phyloP scores from a whole-genome alignment of 2,113 vertebrate genomes.

The Clarias magur region DNA sequence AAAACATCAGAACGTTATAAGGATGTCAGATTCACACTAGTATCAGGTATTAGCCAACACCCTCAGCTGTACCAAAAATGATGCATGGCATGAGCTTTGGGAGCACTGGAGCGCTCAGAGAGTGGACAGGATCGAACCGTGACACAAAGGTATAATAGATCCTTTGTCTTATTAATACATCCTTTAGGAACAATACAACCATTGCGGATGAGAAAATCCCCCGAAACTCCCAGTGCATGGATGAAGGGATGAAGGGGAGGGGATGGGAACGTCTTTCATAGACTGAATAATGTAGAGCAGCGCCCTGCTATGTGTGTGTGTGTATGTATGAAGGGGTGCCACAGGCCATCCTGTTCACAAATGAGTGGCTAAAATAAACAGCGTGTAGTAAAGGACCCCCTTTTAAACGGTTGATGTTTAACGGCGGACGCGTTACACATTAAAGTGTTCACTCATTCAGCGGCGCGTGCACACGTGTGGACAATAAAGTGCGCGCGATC shows the following conservation, averaged over 20 bases:
- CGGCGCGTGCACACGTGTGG: neutral
- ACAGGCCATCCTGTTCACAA: constrained; percentile 41
- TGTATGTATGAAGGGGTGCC: neutral
- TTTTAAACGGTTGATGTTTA: constrained; percentile 63
- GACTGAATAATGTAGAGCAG: constrained; percentile 49
- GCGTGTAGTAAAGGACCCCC: constrained; percentile 43
- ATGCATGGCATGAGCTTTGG: neutral
- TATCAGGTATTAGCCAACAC: neutral
- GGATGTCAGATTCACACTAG: neutral
- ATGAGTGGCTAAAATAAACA: constrained; percentile 48
- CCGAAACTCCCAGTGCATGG: constrained; percentile 60
- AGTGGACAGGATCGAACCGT: neutral
- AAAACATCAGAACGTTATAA: neutral
- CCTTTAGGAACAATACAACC: constrained; percentile 72
- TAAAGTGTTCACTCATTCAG: constrained; percentile 25
- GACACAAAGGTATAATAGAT: constrained; percentile 64
- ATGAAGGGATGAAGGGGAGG: neutral
- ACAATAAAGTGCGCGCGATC: neutral
- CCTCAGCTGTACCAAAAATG: neutral
- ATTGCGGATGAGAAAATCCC: constrained; percentile 72
- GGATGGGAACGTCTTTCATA: constrained; percentile 59
- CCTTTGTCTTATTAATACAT: constrained; percentile 77
- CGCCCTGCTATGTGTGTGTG: constrained; percentile 21
- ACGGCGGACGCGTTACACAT: constrained; percentile 57
- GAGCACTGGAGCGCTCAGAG: neutral